Evolutionary conservation across 1,140 invertebrate species (phyloP).

Genomic region (Arion vulgaris): DNA sequence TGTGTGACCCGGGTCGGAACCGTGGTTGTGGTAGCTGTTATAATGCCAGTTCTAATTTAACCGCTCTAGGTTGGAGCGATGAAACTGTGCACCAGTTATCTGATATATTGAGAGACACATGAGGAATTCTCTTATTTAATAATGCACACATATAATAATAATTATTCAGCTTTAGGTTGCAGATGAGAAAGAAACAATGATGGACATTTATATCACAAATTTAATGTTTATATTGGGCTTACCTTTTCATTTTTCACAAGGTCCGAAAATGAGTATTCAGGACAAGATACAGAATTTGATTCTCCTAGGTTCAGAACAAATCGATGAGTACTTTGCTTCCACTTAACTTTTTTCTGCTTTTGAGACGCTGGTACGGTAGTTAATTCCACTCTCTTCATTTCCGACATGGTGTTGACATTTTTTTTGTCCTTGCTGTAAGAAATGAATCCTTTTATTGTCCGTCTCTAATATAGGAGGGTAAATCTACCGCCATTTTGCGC

Average conservation of each 20-base stretch:
- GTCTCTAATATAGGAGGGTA: slow-evolving; percentile 21
- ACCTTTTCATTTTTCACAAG: slow-evolving; percentile 31
- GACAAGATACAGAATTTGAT: slow-evolving; percentile 23
- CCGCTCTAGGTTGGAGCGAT: neutral
- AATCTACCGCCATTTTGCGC: slow-evolving; percentile 44
- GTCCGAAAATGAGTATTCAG: slow-evolving; percentile 38
- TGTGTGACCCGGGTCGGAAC: slow-evolving; percentile 8
- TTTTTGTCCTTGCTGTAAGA: neutral
- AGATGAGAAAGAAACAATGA: neutral
- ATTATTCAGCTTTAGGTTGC: too few species aligned
- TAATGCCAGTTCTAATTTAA: neutral
- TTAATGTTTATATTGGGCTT: neutral
- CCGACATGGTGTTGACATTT: slow-evolving; percentile 33
- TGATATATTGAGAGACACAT: too few species aligned
- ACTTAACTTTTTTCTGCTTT: slow-evolving; percentile 32
- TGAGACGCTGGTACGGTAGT: neutral
- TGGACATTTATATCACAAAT: neutral
- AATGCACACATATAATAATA: too few species aligned
- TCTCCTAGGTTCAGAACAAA: slow-evolving; percentile 30
- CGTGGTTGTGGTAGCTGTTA: slow-evolving; percentile 6
- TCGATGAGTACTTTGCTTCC: slow-evolving; percentile 18
- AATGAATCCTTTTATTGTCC: slow-evolving; percentile 6
- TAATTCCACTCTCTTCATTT: slow-evolving; percentile 32
- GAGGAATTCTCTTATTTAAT: too few species aligned
- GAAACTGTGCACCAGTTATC: too few species aligned